phyloP scores from a whole-genome alignment of 2,888 invertebrate species.

The Synanthedon andrenaeformis region DNA sequence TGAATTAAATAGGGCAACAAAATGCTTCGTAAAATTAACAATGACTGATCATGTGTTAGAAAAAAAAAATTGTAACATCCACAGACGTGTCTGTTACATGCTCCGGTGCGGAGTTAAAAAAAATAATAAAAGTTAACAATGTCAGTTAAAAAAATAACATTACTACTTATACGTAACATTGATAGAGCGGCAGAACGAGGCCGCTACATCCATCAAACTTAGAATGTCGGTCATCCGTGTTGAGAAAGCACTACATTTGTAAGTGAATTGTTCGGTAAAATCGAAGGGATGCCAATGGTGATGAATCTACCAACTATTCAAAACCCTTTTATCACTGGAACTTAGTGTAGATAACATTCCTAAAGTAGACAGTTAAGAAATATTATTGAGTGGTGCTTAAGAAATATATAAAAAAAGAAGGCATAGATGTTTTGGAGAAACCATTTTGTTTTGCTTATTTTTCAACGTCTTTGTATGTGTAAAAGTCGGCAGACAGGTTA shows the following conservation, averaged over 20 bases:
- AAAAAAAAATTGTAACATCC: background rate
- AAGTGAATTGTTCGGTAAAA: slow-evolving; percentile 18
- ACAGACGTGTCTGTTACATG: background rate
- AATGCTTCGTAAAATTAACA: background rate
- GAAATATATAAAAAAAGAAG: background rate
- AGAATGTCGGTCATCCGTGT: slow-evolving; percentile 16
- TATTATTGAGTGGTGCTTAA: background rate
- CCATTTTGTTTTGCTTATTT: too few relatives aligned
- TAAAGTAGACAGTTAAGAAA: background rate
- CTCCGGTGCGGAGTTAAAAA: background rate
- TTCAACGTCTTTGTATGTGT: too few relatives aligned
- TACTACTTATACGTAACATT: slow-evolving; percentile 11
- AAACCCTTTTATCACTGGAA: slow-evolving; percentile 14
- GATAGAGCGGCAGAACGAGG: slow-evolving; percentile 8
- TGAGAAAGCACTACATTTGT: slow-evolving; percentile 21
- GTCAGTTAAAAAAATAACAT: background rate
- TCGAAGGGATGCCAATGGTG: slow-evolving; percentile 14
- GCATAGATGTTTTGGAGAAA: too few relatives aligned
- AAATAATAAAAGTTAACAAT: background rate
- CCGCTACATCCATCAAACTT: slow-evolving; percentile 17
- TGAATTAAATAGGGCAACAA: background rate
- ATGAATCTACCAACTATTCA: slow-evolving; percentile 14
- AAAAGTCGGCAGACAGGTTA: too few relatives aligned
- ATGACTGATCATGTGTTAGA: background rate
- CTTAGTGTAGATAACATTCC: slow-evolving; percentile 9